These are phyloP conservation scores for Platysternon megacephalum DNA, from an alignment of 2,113 vertebrate genomes.

Conservation along the genomic window DNA sequence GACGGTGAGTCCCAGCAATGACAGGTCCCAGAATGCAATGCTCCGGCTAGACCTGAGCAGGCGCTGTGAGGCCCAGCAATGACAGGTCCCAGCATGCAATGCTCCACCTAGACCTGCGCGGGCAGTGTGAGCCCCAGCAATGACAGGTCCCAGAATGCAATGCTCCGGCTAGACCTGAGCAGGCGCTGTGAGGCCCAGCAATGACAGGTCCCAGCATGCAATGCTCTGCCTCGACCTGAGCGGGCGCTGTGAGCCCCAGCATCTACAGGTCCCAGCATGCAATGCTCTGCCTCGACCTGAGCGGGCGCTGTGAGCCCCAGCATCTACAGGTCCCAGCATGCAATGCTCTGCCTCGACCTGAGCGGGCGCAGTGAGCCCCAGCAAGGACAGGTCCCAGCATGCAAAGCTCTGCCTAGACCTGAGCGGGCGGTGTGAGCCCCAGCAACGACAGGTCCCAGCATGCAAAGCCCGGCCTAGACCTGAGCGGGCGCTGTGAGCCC, in stretches of 20 bases:
- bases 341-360: rapidly evolving
- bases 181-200: rapidly evolving
- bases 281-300: background rate
- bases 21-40: background rate
- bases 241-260: rapidly evolving
- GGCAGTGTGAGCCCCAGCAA: rapidly evolving
- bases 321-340: rapidly evolving
- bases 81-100: rapidly evolving
- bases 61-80: rapidly evolving
- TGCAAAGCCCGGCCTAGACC: rapidly evolving
- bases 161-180: background rate
- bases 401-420: background rate
- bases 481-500: background rate
- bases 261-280: background rate
- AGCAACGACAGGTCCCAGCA: rapidly evolving
- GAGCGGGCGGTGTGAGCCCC: rapidly evolving
- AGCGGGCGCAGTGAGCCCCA: rapidly evolving
- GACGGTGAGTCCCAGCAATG: rapidly evolving
- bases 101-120: rapidly evolving
- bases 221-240: rapidly evolving
- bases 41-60: background rate
- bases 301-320: rapidly evolving
- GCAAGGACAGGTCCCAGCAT: rapidly evolving
- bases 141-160: background rate
- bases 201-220: rapidly evolving